A percentile compares a stretch with the other conserved stretches of the same genome.
Evolutionary conservation across 2,113 vertebrate species (phyloP).

Genomic region (Dolichotis patagonum): DNA sequence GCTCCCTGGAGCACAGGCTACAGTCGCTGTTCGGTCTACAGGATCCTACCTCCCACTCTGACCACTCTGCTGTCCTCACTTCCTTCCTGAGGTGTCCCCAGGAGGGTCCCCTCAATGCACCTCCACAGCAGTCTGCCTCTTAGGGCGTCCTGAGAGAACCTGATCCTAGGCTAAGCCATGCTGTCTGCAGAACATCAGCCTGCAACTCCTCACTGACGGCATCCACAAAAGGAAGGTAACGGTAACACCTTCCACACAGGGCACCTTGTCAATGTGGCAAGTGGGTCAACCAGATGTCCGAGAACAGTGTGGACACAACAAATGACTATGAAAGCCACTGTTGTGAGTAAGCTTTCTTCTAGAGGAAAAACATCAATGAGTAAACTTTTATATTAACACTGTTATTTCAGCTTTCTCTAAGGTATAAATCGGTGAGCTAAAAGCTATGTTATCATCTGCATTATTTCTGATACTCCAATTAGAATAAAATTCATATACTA

Average conservation of each 20-base stretch:
- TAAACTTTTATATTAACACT: slow-evolving; percentile 4
- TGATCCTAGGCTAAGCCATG: background rate
- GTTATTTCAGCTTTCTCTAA: slow-evolving; percentile 17
- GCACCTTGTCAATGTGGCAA: background rate
- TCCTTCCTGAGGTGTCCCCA: background rate
- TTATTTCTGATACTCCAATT: slow-evolving; percentile 42
- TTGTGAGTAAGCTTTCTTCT: slow-evolving; percentile 1
- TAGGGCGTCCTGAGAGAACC: background rate
- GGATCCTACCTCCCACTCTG: fast-evolving
- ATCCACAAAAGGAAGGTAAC: background rate
- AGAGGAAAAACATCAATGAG: background rate
- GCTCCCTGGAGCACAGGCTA: background rate
- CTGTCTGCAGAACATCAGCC: no score
- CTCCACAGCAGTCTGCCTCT: background rate
- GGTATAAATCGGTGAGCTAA: slow-evolving; percentile 19
- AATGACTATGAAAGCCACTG: background rate
- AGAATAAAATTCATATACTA: slow-evolving; percentile 46
- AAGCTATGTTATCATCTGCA: background rate
- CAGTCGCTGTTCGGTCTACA: background rate
- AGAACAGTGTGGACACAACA: background rate
- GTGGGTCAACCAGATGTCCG: background rate
- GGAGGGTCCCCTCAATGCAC: background rate
- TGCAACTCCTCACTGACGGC: background rate
- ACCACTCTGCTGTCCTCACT: background rate
- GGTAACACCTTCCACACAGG: background rate